phyloP scores from a whole-genome alignment of 2,888 invertebrate genomes.

The Dolichomitus sp. region DNA sequence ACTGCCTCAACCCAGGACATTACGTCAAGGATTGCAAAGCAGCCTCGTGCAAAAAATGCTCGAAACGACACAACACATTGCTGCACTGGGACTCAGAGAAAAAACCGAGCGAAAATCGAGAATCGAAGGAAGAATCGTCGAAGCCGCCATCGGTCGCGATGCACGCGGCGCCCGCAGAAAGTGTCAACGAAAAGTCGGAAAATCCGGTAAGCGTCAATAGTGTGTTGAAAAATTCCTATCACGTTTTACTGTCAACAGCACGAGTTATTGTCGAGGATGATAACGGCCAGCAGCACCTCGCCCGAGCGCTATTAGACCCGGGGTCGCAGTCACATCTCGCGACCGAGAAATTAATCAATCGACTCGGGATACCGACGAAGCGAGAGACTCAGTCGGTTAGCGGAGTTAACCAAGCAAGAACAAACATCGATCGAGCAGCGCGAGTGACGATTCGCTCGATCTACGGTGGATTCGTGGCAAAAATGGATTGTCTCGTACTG shows the following conservation, averaged over 20 bases:
- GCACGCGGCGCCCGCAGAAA: slow-evolving; percentile 10
- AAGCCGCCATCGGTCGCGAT: slow-evolving; percentile 19
- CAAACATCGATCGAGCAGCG: slow-evolving; percentile 48
- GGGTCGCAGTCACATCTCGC: slow-evolving; percentile 64
- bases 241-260: slow-evolving; percentile 44
- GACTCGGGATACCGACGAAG: slow-evolving; percentile 38
- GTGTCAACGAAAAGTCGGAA: not conserved
- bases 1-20: slow-evolving; percentile 36
- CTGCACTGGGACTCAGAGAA: slow-evolving; percentile 35
- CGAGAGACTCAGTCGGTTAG: slow-evolving; percentile 39
- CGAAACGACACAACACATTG: slow-evolving; percentile 39
- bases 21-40: slow-evolving; percentile 37
- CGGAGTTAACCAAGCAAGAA: slow-evolving; percentile 51
- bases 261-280: slow-evolving; percentile 57
- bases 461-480: slow-evolving; percentile 42
- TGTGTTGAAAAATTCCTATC: slow-evolving; percentile 25
- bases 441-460: slow-evolving; percentile 54
- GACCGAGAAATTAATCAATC: slow-evolving; percentile 44
- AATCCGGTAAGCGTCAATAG: slow-evolving; percentile 21
- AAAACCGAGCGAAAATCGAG: slow-evolving; percentile 17
- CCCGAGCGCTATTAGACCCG: slow-evolving; percentile 59
- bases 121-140: slow-evolving; percentile 17
- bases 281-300: slow-evolving; percentile 39
- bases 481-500: slow-evolving; percentile 56
- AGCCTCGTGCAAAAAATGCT: slow-evolving; percentile 39